These are phyloP conservation scores for Scrobipalpa atriplicella DNA, from an alignment of 2,888 invertebrate genomes.

Conservation along the genomic window DNA sequence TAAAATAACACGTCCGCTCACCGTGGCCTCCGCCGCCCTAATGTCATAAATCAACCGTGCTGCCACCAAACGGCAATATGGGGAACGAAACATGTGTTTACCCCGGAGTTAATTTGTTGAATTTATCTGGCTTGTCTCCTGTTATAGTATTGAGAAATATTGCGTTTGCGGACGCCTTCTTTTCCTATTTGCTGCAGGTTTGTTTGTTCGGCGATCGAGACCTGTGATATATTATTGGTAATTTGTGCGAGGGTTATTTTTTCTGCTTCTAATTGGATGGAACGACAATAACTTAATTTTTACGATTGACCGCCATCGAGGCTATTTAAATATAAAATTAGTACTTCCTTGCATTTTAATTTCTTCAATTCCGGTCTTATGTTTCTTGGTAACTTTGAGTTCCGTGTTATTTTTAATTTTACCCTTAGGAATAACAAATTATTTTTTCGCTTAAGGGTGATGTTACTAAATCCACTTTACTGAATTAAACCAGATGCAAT, in stretches of 20 bases:
- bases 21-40: conserved; percentile 56
- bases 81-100: conserved; percentile 81
- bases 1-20: conserved; percentile 52
- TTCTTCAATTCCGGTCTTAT: no score
- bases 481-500: conserved; percentile 28
- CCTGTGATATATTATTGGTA: background rate
- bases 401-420: no score
- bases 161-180: conserved; percentile 53
- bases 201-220: conserved; percentile 27
- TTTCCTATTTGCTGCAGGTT: conserved; percentile 40
- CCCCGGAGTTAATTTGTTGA: conserved; percentile 81
- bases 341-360: no score
- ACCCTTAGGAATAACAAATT: no score
- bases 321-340: no score
- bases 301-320: no score
- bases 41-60: conserved; percentile 75
- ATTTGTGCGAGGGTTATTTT: background rate
- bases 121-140: conserved; percentile 76
- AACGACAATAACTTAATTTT: no score
- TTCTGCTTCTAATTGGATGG: background rate
- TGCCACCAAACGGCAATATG: conserved; percentile 78
- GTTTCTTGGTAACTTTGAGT: no score
- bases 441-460: no score
- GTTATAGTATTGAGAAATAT: conserved; percentile 76
- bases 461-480: background rate